Percentiles rank a stretch among this genome's conserved stretches.
phyloP scores from a whole-genome alignment of 2,888 invertebrate genomes.

The Sphaerophoria taeniata region DNA sequence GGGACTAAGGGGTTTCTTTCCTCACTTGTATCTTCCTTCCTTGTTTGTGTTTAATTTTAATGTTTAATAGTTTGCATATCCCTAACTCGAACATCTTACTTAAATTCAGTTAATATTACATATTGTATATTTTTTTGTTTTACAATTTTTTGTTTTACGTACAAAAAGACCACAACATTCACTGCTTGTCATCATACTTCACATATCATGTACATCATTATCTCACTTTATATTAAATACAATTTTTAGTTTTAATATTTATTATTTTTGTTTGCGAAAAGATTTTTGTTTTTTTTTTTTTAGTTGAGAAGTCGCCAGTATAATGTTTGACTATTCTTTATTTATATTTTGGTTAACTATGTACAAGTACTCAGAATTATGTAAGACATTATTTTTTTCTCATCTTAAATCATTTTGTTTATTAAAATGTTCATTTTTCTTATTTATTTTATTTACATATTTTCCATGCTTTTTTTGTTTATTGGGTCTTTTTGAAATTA shows the following conservation, averaged over 20 bases:
- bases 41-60: not conserved
- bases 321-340: constrained; percentile 62
- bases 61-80: constrained; percentile 57
- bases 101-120: constrained; percentile 64
- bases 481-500: constrained; percentile 39
- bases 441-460: constrained; percentile 65
- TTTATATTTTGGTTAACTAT: constrained; percentile 62
- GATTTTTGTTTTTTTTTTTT: constrained; percentile 27
- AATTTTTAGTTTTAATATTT: constrained; percentile 59
- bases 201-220: constrained; percentile 71
- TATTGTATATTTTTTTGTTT: constrained; percentile 54
- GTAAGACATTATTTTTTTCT: constrained; percentile 65
- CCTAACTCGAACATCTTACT: constrained; percentile 69
- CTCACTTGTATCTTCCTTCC: not conserved
- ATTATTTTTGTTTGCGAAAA: constrained; percentile 45
- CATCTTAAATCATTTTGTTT: constrained; percentile 64
- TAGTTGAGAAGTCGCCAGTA: constrained; percentile 62
- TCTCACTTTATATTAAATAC: constrained; percentile 71
- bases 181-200: constrained; percentile 72
- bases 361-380: constrained; percentile 64
- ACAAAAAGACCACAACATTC: constrained; percentile 75
- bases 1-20: too few species aligned
- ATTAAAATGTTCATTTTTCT: constrained; percentile 49
- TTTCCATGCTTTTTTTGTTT: constrained; percentile 52
- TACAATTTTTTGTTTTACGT: constrained; percentile 62